A percentile compares a stretch with the other conserved stretches of the same genome.
Conservation (phyloP, 2,888 invertebrate genomes). For the Eulithis prunata region DNA sequence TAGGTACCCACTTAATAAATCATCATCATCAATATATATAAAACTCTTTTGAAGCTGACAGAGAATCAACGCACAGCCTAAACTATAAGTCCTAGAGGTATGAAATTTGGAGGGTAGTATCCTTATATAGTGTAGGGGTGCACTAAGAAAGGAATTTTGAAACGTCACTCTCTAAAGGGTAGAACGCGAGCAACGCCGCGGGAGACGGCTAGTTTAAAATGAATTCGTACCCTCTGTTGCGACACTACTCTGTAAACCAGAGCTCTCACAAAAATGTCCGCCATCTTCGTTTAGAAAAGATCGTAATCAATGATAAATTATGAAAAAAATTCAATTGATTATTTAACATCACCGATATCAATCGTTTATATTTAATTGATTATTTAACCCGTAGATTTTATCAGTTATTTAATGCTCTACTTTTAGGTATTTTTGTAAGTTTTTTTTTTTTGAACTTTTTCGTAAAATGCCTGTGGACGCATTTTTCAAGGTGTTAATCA, state of each 20-base stretch:
- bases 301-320: conserved; percentile 78
- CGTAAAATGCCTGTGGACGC: conserved; percentile 15
- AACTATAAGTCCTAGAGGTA: too few species aligned
- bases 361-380: conserved; percentile 70
- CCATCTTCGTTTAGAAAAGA: conserved; percentile 67
- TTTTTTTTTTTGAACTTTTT: neutral
- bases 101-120: too few species aligned
- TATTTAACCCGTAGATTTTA: conserved; percentile 59
- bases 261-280: conserved; percentile 63
- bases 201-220: too few species aligned
- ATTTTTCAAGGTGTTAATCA: conserved; percentile 33
- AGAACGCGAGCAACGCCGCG: too few species aligned
- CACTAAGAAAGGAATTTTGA: too few species aligned
- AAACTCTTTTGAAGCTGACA: too few species aligned
- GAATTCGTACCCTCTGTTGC: conserved; percentile 20
- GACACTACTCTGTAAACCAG: conserved; percentile 53
- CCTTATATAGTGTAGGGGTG: too few species aligned
- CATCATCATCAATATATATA: too few species aligned
- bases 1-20: too few species aligned
- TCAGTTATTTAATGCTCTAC: conserved; percentile 44
- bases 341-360: conserved; percentile 65
- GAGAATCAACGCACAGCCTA: too few species aligned
- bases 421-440: conserved; percentile 44
- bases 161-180: too few species aligned
- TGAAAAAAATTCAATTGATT: conserved; percentile 78